phyloP scores from a whole-genome alignment of 2,888 invertebrate genomes.

The Xestobium rufovillosum region DNA sequence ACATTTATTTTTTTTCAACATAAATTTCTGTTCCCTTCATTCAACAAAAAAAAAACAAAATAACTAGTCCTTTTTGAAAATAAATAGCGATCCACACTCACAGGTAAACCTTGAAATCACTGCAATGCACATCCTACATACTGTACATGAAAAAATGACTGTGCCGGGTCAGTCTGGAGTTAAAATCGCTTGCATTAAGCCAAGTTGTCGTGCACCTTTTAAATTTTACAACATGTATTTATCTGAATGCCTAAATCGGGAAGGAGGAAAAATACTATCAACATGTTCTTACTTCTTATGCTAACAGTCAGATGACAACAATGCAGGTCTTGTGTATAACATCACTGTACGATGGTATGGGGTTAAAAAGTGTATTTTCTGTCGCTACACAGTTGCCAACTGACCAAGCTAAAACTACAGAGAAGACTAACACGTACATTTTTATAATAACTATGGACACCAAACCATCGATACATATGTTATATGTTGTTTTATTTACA shows the following conservation, averaged over 20 bases:
- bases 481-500: constrained; percentile 39
- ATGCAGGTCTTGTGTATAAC: too few species aligned
- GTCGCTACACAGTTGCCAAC: constrained; percentile 15
- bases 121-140: too few species aligned
- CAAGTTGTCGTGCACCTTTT: too few species aligned
- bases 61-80: too few species aligned
- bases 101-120: constrained; percentile 1
- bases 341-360: too few species aligned
- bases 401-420: constrained; percentile 27
- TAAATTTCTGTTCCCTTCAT: constrained; percentile 55
- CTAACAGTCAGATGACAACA: too few species aligned
- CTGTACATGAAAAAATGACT: neutral
- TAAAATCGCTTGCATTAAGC: too few species aligned
- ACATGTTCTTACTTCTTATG: constrained; percentile 28
- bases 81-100: too few species aligned
- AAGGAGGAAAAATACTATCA: constrained; percentile 24
- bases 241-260: constrained; percentile 25
- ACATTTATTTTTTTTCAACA: constrained; percentile 56
- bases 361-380: constrained; percentile 12
- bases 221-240: too few species aligned
- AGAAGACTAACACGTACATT: constrained; percentile 35
- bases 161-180: too few species aligned
- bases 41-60: constrained; percentile 31
- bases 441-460: constrained; percentile 33
- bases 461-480: constrained; percentile 37